These are phyloP conservation scores for Polyodon spathula DNA, from an alignment of 2,113 vertebrate genomes.

Conservation along the genomic window DNA sequence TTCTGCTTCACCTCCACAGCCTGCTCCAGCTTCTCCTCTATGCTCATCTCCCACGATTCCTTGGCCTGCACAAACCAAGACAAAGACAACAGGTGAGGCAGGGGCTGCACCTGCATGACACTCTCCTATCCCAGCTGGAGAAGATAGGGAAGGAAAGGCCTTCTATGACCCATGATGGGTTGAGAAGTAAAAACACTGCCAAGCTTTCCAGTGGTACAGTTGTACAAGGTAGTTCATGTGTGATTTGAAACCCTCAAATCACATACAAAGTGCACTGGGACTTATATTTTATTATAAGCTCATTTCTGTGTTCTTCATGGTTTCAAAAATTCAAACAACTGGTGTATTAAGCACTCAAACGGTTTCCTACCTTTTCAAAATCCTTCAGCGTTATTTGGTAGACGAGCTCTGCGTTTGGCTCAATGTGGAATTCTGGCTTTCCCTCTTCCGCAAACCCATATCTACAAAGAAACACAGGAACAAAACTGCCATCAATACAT, in stretches of 20 bases:
- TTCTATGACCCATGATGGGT: too few relatives aligned
- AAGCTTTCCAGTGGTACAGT: too few relatives aligned
- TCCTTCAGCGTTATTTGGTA: constrained; percentile 87
- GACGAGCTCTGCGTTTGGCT: constrained; percentile 70
- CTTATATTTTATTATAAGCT: too few relatives aligned
- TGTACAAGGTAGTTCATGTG: too few relatives aligned
- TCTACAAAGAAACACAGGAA: constrained; percentile 42
- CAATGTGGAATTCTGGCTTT: constrained; percentile 70
- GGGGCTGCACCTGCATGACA: constrained; percentile 1
- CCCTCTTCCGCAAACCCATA: constrained; percentile 85
- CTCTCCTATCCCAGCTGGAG: not conserved
- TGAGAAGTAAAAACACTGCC: too few relatives aligned
- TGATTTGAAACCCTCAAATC: too few relatives aligned
- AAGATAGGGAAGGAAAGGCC: too few relatives aligned
- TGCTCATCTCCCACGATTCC: constrained; percentile 94
- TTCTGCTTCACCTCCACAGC: constrained; percentile 76
- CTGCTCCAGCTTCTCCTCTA: constrained; percentile 81
- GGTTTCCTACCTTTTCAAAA: constrained; percentile 76
- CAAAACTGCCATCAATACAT: not conserved
- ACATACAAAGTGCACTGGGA: too few relatives aligned
- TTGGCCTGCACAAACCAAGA: constrained; percentile 67
- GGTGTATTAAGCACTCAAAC: too few relatives aligned
- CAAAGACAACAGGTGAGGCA: constrained; percentile 7
- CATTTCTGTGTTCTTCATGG: too few relatives aligned
- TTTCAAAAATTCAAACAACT: too few relatives aligned